Evolutionary conservation across 2,888 invertebrate genomes (phyloP).

Genomic region (Ochropleura plecta): DNA sequence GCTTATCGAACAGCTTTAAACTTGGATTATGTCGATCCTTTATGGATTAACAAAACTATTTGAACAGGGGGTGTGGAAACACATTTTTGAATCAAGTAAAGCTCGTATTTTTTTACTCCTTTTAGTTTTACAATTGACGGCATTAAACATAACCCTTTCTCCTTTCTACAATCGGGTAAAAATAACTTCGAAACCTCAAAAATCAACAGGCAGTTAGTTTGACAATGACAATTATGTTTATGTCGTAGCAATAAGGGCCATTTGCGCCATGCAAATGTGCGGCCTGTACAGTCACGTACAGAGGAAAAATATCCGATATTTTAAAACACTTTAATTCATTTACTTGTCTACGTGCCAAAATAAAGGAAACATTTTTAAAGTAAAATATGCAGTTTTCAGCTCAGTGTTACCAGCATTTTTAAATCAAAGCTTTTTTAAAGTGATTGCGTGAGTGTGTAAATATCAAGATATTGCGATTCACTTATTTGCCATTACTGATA

Average conservation of each 20-base stretch:
- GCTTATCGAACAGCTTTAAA: background rate
- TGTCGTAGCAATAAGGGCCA: background rate
- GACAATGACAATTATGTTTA: background rate
- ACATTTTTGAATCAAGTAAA: background rate
- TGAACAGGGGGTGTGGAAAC: background rate
- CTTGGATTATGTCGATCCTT: background rate
- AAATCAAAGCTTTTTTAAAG: conserved; percentile 7
- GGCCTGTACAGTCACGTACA: background rate
- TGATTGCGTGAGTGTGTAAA: background rate
- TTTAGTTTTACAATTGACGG: background rate
- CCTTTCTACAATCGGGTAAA: too few relatives aligned
- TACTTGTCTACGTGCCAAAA: background rate
- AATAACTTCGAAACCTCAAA: background rate
- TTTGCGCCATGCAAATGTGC: background rate
- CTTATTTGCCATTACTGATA: conserved; percentile 3
- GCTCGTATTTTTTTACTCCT: too few relatives aligned
- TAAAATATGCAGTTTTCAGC: background rate
- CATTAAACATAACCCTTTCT: too few relatives aligned
- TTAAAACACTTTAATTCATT: background rate
- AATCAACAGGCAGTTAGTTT: background rate
- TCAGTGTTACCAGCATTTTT: background rate
- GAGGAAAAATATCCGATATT: background rate
- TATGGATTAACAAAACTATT: background rate
- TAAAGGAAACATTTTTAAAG: background rate
- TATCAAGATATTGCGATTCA: background rate